A percentile compares a stretch with the other conserved stretches of the same genome.
Evolutionary conservation across 1,140 invertebrate genomes (phyloP).

Genomic region (Trichogramma pretiosum): DNA sequence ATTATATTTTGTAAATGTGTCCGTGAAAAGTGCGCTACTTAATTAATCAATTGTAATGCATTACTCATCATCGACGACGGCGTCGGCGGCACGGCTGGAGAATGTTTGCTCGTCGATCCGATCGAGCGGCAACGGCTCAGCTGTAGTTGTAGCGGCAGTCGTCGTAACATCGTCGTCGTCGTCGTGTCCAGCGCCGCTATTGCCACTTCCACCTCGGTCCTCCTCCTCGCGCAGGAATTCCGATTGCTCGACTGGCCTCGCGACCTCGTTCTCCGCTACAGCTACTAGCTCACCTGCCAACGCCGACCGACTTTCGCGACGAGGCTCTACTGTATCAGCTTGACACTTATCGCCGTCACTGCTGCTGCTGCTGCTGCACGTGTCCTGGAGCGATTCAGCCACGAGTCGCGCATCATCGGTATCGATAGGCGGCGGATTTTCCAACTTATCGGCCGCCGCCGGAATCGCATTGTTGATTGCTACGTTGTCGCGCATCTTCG

Average conservation of each 20-base stretch:
- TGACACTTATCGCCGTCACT: neutral
- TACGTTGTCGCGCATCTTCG: constrained; percentile 32
- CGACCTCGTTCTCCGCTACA: constrained; percentile 5
- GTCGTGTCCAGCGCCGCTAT: constrained; percentile 22
- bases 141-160: too few species aligned
- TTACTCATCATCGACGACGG: too few species aligned
- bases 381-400: too few species aligned
- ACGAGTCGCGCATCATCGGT: constrained; percentile 10
- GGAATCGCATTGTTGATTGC: too few species aligned
- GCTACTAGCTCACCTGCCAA: neutral
- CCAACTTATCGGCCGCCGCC: neutral
- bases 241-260: neutral
- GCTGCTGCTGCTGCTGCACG: neutral
- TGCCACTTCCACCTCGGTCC: neutral
- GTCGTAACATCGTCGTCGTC: neutral
- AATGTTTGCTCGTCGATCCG: too few species aligned
- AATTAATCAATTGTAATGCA: too few species aligned
- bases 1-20: too few species aligned
- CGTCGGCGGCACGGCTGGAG: too few species aligned
- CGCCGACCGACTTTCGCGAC: too few species aligned
- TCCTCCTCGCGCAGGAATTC: neutral
- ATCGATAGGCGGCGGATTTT: neutral
- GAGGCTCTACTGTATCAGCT: neutral
- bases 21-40: too few species aligned
- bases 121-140: too few species aligned